phyloP scores from a whole-genome alignment of 2,888 invertebrate genomes.

The Caenorhabditis afra region DNA sequence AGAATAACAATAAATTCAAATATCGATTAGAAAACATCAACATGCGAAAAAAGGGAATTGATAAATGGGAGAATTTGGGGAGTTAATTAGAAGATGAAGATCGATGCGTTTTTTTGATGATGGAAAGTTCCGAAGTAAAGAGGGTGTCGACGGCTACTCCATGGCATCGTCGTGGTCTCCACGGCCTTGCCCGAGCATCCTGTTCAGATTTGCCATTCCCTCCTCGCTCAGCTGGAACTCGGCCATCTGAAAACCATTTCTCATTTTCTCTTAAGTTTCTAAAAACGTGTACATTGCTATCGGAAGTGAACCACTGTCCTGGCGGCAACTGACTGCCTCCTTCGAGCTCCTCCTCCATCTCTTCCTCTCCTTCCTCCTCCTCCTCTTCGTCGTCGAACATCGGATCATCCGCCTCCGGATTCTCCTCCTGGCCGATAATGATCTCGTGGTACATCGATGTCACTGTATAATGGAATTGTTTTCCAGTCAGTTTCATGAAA shows the following conservation, averaged over 20 bases:
- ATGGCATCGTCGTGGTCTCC: conserved; percentile 45
- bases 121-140: too few species aligned
- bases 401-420: conserved; percentile 87
- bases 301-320: conserved; percentile 67
- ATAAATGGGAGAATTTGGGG: too few species aligned
- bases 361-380: conserved; percentile 31
- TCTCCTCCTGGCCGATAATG: conserved; percentile 87
- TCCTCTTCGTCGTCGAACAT: conserved; percentile 71
- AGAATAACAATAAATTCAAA: not conserved
- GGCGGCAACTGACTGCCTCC: conserved; percentile 15
- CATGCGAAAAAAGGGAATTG: too few species aligned
- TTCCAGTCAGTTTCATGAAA: too few species aligned
- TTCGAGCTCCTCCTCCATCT: conserved; percentile 14
- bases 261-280: not conserved
- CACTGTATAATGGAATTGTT: conserved; percentile 82
- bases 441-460: conserved; percentile 87
- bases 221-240: conserved; percentile 71
- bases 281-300: conserved; percentile 44
- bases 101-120: conserved; percentile 3
- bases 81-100: too few species aligned
- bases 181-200: conserved; percentile 66
- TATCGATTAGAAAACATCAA: not conserved
- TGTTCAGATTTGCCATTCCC: conserved; percentile 72
- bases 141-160: conserved; percentile 34
- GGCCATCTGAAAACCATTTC: conserved; percentile 45